These are phyloP conservation scores for Nomia melanderi DNA, from an alignment of 1,140 invertebrate species.

Conservation along the genomic window DNA sequence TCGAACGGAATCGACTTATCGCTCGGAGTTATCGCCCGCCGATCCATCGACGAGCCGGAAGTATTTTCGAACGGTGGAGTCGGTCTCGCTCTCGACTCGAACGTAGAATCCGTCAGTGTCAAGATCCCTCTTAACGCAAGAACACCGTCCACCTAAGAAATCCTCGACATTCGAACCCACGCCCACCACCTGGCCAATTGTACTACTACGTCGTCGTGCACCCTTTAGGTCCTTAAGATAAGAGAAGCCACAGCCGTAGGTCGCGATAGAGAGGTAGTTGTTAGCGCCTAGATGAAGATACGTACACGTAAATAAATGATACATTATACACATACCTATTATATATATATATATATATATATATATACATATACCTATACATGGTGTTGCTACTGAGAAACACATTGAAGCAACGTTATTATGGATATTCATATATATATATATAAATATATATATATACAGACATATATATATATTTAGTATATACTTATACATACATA, in stretches of 20 bases:
- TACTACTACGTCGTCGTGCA: slow-evolving; percentile 40
- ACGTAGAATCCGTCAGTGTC: neutral
- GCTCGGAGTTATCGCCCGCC: neutral
- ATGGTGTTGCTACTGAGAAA: slow-evolving; percentile 45
- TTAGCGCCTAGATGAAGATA: slow-evolving; percentile 42
- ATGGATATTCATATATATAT: slow-evolving; percentile 48
- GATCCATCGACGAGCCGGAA: too few species aligned
- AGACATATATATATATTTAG: slow-evolving; percentile 48
- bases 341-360: slow-evolving; percentile 46
- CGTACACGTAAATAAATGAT: slow-evolving; percentile 53
- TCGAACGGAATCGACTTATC: neutral
- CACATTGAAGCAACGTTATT: slow-evolving; percentile 47
- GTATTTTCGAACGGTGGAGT: too few species aligned
- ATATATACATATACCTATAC: slow-evolving; percentile 45
- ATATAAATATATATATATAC: slow-evolving; percentile 41
- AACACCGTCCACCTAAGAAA: slow-evolving; percentile 34
- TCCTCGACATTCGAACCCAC: slow-evolving; percentile 16
- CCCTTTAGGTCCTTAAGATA: slow-evolving; percentile 43
- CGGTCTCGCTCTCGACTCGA: too few species aligned
- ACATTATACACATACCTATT: slow-evolving; percentile 58
- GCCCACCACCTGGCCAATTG: slow-evolving; percentile 12
- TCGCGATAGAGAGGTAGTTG: slow-evolving; percentile 41
- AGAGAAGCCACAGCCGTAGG: slow-evolving; percentile 38
- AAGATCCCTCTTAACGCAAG: neutral
- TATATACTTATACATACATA: slow-evolving; percentile 55